Percentiles rank a stretch among this genome's conserved stretches.
phyloP scores from a whole-genome alignment of 37 sponge, comb jelly and placozoan species.

The Ephydatia muelleri region DNA sequence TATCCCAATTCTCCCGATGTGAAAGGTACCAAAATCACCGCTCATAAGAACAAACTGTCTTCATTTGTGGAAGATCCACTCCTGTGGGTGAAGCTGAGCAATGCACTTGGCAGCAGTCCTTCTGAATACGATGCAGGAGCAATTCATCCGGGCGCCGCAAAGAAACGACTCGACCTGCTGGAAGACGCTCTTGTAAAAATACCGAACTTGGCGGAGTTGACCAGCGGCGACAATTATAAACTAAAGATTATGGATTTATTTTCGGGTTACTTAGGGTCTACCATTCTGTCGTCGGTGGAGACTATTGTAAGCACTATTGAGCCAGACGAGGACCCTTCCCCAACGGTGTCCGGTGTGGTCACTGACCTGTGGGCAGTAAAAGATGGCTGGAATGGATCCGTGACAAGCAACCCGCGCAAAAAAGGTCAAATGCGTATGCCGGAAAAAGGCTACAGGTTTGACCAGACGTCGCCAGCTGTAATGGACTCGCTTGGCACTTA shows the following conservation, averaged over 20 bases:
- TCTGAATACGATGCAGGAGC: neutral
- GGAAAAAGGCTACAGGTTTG: too few relatives aligned
- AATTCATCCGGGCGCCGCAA: too few relatives aligned
- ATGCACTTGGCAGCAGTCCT: neutral
- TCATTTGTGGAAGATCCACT: neutral
- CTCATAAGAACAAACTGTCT: too few relatives aligned
- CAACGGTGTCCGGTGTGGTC: neutral
- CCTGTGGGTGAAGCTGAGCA: constrained; percentile 4
- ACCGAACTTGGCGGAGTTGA: neutral
- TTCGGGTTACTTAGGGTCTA: too few relatives aligned
- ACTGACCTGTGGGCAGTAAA: neutral
- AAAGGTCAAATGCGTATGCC: too few relatives aligned
- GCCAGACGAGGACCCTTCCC: neutral
- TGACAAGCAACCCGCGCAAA: too few relatives aligned
- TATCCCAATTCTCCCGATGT: neutral
- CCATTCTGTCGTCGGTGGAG: too few relatives aligned
- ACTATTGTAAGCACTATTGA: neutral
- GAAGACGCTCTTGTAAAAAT: too few relatives aligned
- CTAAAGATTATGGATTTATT: too few relatives aligned
- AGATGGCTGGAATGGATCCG: too few relatives aligned
- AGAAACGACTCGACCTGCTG: neutral
- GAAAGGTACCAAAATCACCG: neutral
- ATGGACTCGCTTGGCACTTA: neutral
- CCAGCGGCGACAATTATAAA: too few relatives aligned
- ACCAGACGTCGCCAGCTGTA: too few relatives aligned